Conservation (phyloP, 1,140 invertebrate genomes). For the Euura saliciscinereae region DNA sequence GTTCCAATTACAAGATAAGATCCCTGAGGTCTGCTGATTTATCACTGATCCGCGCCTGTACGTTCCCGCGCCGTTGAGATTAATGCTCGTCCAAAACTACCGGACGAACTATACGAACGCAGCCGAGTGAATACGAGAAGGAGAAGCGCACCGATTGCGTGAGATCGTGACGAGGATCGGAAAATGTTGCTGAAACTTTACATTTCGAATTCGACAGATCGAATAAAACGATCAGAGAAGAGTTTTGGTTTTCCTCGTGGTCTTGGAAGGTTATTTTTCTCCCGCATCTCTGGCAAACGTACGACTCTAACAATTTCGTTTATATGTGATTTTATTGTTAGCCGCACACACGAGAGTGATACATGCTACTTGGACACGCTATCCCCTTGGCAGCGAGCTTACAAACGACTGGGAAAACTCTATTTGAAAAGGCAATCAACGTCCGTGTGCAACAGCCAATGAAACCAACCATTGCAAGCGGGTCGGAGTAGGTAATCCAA, state of each 20-base stretch:
- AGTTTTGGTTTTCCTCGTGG: neutral
- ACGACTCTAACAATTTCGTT: neutral
- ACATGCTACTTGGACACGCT: neutral
- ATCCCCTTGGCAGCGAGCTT: neutral
- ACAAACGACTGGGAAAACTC: neutral
- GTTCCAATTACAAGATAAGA: slow-evolving; percentile 7
- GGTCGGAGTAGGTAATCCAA: too few species aligned
- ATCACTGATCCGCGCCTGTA: neutral
- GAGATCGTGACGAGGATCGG: too few species aligned
- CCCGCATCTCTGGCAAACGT: neutral
- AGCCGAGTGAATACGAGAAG: neutral
- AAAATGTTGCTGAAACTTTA: too few species aligned
- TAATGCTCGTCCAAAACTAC: too few species aligned
- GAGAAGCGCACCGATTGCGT: too few species aligned
- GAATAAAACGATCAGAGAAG: too few species aligned
- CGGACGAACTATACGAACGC: too few species aligned
- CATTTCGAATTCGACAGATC: too few species aligned
- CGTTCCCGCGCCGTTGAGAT: neutral
- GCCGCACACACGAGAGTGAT: neutral
- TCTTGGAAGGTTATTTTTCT: neutral
- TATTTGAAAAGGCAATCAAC: slow-evolving; percentile 4
- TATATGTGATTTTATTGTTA: neutral
- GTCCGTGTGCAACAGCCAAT: neutral
- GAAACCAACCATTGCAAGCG: too few species aligned
- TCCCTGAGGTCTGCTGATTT: slow-evolving; percentile 2